Base-by-base conservation (phyloP, 2,888 invertebrate species). In the Iselma pallidipennis region DNA sequence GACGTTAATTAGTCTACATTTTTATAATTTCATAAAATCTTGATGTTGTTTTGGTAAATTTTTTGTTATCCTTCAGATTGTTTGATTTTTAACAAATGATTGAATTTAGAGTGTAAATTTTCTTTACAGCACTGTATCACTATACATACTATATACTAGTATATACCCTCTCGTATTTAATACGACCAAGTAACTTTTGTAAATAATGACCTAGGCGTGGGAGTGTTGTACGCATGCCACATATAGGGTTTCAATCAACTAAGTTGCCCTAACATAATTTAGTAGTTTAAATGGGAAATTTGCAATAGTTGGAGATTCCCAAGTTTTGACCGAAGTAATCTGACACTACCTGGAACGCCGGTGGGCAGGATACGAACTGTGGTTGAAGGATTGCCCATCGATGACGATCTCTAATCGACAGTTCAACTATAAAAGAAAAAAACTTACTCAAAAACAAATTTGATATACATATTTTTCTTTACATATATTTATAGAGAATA, bases 261-360 rank as follows among this genome's bases (percentile, higher is more conserved):
- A 55, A 57, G 60, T 64, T 60, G 49, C 60, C 63, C 49, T 83
- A 83, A 83, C 83, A 82, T 81, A 78, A 79, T 78, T 77, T 78
- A 67, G 72, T 79, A 80, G 69, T 68, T 37, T 68, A 66, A 70
- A 68, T 71, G 68, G 59, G 69, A 68, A 69, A 69, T 71, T 70
- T 66, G 63, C 59, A 64, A 71, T 71, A 71, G 72, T 70, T 72
- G 66, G 69, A 60, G 65, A 71, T 68, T 59, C 58, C 48, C 49
- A 66, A 66, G 61, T 66, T 59, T 61, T 67, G 67, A 66, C 67
- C 67, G 60, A 67, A 69, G 66, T 72, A 72, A 71, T 71, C 69
- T 70, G 71, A 72, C 71, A 71, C 70, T 67, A 68, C 70, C 67
- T 67, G 68, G 37, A 53, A 49, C 54, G 55, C 56, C 62, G 50